Base-by-base conservation (phyloP, 1,140 invertebrate species). In the Calliopsis andreniformis region DNA sequence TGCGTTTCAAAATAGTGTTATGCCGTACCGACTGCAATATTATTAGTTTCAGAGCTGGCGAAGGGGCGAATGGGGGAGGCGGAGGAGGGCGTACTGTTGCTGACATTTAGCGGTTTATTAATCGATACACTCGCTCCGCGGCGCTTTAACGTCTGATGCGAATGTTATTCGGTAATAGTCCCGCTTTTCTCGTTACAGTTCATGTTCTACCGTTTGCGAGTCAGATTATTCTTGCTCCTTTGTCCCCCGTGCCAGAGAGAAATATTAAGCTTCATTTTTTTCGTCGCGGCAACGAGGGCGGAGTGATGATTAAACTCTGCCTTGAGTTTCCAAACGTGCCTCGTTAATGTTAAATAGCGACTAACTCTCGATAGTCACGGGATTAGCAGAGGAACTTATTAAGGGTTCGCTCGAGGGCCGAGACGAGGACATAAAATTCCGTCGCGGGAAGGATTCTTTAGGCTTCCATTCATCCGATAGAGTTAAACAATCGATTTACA, bases 41-140 rank as follows among this genome's bases (percentile, higher is more conserved):
- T 76, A 76, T 70, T 70, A 77, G 56, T 53, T 20, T 6, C 43
- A 5, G 6, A 16, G n/a, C 3, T 7, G 23, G 14, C 18, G 1
- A 3, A 10, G 47, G 12, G 42, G 28, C 49, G 49, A 2, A n/a
- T 0, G 12, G 59, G 42, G 10, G 5, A 14, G 20, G 16, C 7
- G 32, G 32, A 1, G 8, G 28, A 28, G 1, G 35, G 61, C 23
- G 16, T 18, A 20, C 35, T 75, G 71, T 75, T 75, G 64, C 71
- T 75, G 71, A 75, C 71, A 75, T 75, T 75, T 75, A 75, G 71
- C 71, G 71, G 71, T 75, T 75, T 75, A 75, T 75, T 75, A 75
- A 75, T 75, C 71, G 71, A 75, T 75, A 75, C 71, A 75, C 45
- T 75, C 71, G 55, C 70, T 53, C 62, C 16, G 39, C 30, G 14